Percentiles rank a stretch among this genome's conserved stretches.
phyloP scores from a whole-genome alignment of 2,113 vertebrate species.

The Nyctereutes procyonoides region DNA sequence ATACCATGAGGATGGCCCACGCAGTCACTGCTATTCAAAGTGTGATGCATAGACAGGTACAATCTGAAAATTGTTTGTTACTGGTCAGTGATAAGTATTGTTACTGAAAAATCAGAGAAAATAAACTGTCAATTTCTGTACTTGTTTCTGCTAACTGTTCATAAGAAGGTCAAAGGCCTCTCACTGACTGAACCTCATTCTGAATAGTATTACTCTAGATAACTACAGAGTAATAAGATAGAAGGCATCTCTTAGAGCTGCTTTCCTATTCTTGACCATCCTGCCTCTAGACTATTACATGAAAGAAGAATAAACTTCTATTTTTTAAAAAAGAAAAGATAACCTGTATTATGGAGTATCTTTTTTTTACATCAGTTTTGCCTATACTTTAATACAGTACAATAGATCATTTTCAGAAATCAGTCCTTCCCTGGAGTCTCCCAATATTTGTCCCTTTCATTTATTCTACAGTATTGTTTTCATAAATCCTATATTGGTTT shows the following conservation, averaged over 20 bases:
- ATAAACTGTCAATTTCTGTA: not conserved
- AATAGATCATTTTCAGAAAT: not conserved
- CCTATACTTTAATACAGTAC: not conserved
- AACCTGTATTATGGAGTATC: not conserved
- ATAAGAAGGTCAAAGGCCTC: not conserved
- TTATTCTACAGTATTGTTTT: not conserved
- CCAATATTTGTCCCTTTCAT: not conserved
- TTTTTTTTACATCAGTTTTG: not conserved
- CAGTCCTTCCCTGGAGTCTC: not conserved
- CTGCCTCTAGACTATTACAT: not conserved
- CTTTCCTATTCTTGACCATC: not conserved
- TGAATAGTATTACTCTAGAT: not conserved
- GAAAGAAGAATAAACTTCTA: not conserved
- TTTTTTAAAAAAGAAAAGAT: not conserved
- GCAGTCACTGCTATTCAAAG: not conserved
- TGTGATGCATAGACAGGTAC: not conserved
- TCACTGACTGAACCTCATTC: not conserved
- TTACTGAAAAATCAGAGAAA: not conserved
- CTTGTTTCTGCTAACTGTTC: not conserved
- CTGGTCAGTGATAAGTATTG: not conserved
- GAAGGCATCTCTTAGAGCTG: not conserved
- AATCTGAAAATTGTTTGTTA: not conserved
- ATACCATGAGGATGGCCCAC: not conserved
- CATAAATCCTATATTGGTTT: not conserved
- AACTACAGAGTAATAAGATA: not conserved